Conservation (phyloP, 2,888 invertebrate species). For the Eupithecia tripunctaria region DNA sequence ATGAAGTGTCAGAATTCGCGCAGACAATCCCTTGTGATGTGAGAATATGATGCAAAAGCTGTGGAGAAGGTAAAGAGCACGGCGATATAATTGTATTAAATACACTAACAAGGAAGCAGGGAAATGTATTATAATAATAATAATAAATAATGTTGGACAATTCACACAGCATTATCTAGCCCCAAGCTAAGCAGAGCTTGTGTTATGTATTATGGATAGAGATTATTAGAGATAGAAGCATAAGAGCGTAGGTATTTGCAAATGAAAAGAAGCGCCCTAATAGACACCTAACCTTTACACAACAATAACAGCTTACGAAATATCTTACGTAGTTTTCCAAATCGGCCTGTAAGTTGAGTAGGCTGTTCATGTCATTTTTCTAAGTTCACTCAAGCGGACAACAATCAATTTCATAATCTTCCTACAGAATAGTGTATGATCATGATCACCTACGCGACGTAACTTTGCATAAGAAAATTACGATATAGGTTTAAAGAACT, state of each 20-base stretch:
- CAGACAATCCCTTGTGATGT: neutral
- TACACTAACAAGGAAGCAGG: neutral
- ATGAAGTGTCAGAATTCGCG: slow-evolving; percentile 5
- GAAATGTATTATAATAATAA: neutral
- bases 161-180: too few species aligned
- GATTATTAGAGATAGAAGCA: neutral
- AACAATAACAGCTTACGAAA: slow-evolving; percentile 8
- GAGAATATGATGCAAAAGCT: neutral
- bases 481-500: too few species aligned
- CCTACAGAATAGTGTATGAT: slow-evolving; percentile 12
- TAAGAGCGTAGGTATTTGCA: neutral
- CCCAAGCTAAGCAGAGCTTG: too few species aligned
- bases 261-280: neutral
- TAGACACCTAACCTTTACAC: slow-evolving; percentile 5
- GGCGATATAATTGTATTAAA: neutral
- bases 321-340: slow-evolving; percentile 10
- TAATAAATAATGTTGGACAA: too few species aligned
- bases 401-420: slow-evolving; percentile 12
- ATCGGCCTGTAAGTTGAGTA: slow-evolving; percentile 9
- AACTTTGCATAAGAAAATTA: slow-evolving; percentile 10
- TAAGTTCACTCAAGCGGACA: slow-evolving; percentile 15
- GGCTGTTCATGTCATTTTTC: slow-evolving; percentile 9
- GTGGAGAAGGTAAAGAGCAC: neutral
- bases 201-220: too few species aligned
- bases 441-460: slow-evolving; percentile 15